Evolutionary conservation across 2,113 vertebrate genomes (phyloP), one percentile per base, ranked within the genome.

Genomic region (Pipra filicauda): DNA sequence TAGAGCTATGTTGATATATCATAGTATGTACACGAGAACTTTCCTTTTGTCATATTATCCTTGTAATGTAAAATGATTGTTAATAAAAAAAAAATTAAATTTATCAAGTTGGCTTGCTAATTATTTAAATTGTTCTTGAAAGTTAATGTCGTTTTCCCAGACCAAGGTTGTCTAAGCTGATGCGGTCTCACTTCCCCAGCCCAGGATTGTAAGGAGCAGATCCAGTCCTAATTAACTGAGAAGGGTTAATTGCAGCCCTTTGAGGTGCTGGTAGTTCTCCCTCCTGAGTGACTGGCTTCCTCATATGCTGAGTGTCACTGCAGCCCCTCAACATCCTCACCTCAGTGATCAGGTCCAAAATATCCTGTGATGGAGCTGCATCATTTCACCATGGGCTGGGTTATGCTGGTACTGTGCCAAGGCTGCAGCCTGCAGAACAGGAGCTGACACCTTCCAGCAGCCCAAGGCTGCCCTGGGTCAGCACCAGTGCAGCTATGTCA

Each of bases 1-100:
- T 98, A 97, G 98, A 98, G 98, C 97, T 98, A 97, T 97, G 98
- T 97, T 98, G 97, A 97, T 98, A 98, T 98, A 98, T 98, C 97
- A 97, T 97, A 95, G 96, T 98, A 97, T 98, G 98, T 98, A 98
- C 95, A 97, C 98, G 6, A 97, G 96, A 95, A 96, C 95, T 97
- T 98, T 97, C 96, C 91, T 98, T 98, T 98, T 97, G 97, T 98
- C 97, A 98, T 98, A 98, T 98, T 98, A 98, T 98, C 97, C 98
- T 98, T 96, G 97, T 98, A 98, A 98, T 98, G 97, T 98, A 98
- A 98, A 97, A 96, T 97, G 97, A 97, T 98, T 98, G 98, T 98
- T 98, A 98, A 98, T 98, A 98, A 98, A 97, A 96, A 96, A 98
- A 89, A 72, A 97, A 95, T 96, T 97, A 97, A 97, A 96, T 97